A percentile compares a stretch with the other conserved stretches of the same genome.
These are phyloP conservation scores for Drosophila trichaetosa DNA, from an alignment of 2,888 invertebrate genomes.

Conservation along the genomic window DNA sequence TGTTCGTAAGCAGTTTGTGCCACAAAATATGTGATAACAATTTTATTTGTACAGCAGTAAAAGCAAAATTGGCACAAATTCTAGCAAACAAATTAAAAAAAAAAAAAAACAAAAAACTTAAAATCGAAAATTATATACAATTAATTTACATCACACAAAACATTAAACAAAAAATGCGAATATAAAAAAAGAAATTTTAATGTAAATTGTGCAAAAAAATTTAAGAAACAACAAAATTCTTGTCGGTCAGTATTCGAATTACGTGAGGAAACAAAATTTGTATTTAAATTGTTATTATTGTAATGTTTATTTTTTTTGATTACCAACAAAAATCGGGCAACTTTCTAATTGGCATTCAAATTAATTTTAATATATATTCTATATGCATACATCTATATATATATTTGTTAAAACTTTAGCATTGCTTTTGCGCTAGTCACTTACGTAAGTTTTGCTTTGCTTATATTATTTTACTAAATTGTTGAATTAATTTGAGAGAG, in stretches of 20 bases:
- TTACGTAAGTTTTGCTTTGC: slow-evolving; percentile 57
- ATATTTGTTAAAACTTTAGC: slow-evolving; percentile 39
- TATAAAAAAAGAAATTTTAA: slow-evolving; percentile 35
- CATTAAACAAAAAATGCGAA: slow-evolving; percentile 50
- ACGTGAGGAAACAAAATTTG: slow-evolving; percentile 62
- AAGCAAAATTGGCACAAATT: slow-evolving; percentile 68
- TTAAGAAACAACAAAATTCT: slow-evolving; percentile 52
- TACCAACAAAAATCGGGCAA: slow-evolving; percentile 34
- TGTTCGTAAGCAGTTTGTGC: slow-evolving; percentile 72
- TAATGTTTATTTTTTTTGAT: slow-evolving; percentile 37
- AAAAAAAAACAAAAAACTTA: slow-evolving; percentile 3
- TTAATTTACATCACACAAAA: slow-evolving; percentile 27
- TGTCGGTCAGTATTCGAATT: slow-evolving; percentile 78
- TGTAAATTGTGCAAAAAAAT: slow-evolving; percentile 41
- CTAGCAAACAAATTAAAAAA: slow-evolving; percentile 40
- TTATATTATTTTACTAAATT: slow-evolving; percentile 49
- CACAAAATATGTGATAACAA: slow-evolving; percentile 79
- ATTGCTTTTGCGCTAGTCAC: slow-evolving; percentile 66
- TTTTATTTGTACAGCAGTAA: slow-evolving; percentile 60
- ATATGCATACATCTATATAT: neutral
- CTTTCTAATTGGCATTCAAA: slow-evolving; percentile 54
- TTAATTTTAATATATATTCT: slow-evolving; percentile 21
- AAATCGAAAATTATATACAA: slow-evolving; percentile 13
- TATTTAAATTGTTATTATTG: slow-evolving; percentile 59
- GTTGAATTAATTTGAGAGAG: slow-evolving; percentile 5